Base-by-base conservation (phyloP, 2,888 invertebrate species). In the Drosophila meridiana region DNA sequence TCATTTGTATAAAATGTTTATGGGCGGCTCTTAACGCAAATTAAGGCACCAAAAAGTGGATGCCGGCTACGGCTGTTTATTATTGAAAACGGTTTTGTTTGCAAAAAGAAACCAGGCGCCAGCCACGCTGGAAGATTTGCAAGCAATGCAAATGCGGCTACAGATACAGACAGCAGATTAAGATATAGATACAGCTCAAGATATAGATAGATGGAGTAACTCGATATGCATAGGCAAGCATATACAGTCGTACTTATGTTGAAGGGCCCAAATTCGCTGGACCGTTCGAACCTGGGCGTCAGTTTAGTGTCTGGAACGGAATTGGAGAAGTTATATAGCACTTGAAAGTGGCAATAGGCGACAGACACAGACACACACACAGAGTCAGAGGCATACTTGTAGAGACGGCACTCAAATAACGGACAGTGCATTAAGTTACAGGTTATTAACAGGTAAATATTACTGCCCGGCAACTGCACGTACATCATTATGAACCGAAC, bases 371-470 rank as follows among this genome's bases (percentile, higher is more conserved):
- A 52, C 34, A 36, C 34, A 36, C 20, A 20, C 20, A 67, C 69
- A 50, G 13, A 42, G 36, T 6, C 20, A 56, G 32, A 20, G 36
- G 2, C 20, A 56, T n/a, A 20, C 36, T 11, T 0, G 26, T 40
- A 20, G 40, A 58, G 59, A 26, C 53, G 20, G 52, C 57, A 40
- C 47, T 62, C 67, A 13, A 67, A 32, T 60, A 56, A 55, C 62
- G 61, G 47, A 57, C 55, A 69, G 64, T 78, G 89, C 90, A 81
- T 89, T 82, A 73, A 77, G 85, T 90, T 87, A 78, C 89, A 83
- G 71, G 75, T 90, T 87, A 87, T 90, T 90, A 90, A 89, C 86
- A 86, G 90, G 81, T 83, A 89, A 73, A 61, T 42, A 56, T 13
- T 65, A 72, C 62, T 71, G 60, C 68, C 57, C 47, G 52, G 40